Evolutionary conservation across 2,113 vertebrate genomes (phyloP).

Genomic region (Myotis yumanensis): DNA sequence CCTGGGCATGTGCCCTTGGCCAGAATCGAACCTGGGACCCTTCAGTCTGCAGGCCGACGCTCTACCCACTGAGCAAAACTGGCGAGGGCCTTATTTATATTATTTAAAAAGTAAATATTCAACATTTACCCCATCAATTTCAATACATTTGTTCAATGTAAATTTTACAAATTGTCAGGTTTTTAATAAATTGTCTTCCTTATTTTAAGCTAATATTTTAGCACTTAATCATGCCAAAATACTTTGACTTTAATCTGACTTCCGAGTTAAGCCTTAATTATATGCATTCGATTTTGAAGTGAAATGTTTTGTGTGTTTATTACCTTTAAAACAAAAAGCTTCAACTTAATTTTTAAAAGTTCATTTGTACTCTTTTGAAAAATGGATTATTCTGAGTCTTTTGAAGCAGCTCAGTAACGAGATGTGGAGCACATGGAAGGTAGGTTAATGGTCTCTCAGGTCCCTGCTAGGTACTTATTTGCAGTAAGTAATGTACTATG

Average conservation of each 20-base stretch:
- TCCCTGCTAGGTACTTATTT: background rate
- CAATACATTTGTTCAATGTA: background rate
- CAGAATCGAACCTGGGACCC: too few species aligned
- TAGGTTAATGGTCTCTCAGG: background rate
- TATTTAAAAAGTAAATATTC: background rate
- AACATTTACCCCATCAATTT: background rate
- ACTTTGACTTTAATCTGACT: background rate
- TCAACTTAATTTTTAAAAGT: slow-evolving; percentile 2
- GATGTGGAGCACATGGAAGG: background rate
- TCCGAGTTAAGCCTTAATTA: background rate
- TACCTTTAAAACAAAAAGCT: slow-evolving; percentile 24
- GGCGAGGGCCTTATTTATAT: too few species aligned
- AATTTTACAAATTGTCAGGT: background rate
- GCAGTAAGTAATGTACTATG: background rate
- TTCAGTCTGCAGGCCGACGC: too few species aligned
- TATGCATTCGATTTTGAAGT: background rate
- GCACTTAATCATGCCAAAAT: background rate
- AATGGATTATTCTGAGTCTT: background rate
- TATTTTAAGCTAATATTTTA: slow-evolving; percentile 1
- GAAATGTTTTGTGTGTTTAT: slow-evolving; percentile 15
- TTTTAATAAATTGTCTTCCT: slow-evolving; percentile 21
- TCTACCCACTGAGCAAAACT: too few species aligned
- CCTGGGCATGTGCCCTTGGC: too few species aligned
- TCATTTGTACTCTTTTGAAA: background rate
- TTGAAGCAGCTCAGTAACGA: background rate